Conservation (phyloP, 2,113 vertebrate species). For the Amphiprion percula region DNA sequence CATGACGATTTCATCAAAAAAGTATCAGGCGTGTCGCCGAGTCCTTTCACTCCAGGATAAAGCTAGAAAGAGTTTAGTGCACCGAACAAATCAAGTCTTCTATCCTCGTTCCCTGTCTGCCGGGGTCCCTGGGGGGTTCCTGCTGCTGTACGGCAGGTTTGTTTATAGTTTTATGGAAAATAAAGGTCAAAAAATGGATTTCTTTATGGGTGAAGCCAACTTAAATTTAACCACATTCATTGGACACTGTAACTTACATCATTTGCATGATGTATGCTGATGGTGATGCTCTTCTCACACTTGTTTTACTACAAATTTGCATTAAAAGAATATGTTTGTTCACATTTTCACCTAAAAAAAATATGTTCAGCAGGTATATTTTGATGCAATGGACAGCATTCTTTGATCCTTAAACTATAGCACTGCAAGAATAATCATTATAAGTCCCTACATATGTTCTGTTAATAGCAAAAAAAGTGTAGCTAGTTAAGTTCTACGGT, state of each 20-base stretch:
- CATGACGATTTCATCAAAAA: conserved; percentile 54
- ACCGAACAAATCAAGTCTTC: conserved; percentile 36
- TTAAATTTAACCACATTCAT: not conserved
- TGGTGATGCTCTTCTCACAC: not conserved
- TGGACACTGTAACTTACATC: not conserved
- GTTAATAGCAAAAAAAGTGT: no score
- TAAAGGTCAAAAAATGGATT: conserved; percentile 1
- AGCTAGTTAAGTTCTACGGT: not conserved
- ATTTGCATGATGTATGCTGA: not conserved
- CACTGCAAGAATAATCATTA: not conserved
- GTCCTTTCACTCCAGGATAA: conserved; percentile 30
- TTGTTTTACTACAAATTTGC: not conserved
- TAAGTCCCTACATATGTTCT: not conserved
- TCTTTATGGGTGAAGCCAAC: not conserved
- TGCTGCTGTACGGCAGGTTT: not conserved
- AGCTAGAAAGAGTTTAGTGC: conserved; percentile 29
- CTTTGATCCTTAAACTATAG: no score
- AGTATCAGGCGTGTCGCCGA: conserved; percentile 44
- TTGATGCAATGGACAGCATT: not conserved
- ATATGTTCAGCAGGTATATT: not conserved
- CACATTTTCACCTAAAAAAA: no score
- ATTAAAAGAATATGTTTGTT: not conserved
- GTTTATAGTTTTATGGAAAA: not conserved
- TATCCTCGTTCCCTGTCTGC: not conserved
- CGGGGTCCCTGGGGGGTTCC: not conserved